These are phyloP conservation scores for Megaceryle torquata DNA, from an alignment of 2,113 vertebrate genomes.

Conservation along the genomic window DNA sequence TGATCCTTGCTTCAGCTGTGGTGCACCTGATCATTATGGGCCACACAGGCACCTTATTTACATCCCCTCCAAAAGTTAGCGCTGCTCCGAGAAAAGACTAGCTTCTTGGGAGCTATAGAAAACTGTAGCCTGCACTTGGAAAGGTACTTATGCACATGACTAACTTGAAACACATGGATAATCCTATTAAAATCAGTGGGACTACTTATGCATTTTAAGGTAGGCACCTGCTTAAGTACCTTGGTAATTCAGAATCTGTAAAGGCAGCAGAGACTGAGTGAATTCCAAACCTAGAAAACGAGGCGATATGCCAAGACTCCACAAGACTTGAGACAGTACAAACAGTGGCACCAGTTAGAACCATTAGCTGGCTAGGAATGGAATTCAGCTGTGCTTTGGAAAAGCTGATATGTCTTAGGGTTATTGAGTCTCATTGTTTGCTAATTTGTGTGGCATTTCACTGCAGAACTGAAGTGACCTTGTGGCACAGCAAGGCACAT, in stretches of 20 bases:
- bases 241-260: neutral
- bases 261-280: neutral
- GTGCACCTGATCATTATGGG: neutral
- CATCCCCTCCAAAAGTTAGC: neutral
- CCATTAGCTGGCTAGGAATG: conserved; percentile 30
- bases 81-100: neutral
- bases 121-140: neutral
- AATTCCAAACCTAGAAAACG: conserved; percentile 23
- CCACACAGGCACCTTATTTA: neutral
- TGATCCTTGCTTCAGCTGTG: neutral
- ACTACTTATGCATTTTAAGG: neutral
- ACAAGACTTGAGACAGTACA: neutral
- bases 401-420: neutral
- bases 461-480: neutral
- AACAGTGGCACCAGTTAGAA: conserved; percentile 26
- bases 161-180: neutral
- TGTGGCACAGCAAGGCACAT: neutral
- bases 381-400: conserved; percentile 39
- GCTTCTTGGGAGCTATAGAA: neutral
- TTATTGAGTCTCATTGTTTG: neutral
- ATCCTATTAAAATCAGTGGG: conserved; percentile 1
- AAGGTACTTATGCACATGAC: conserved; percentile 1
- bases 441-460: neutral
- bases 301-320: conserved; percentile 28
- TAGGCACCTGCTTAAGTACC: conserved; percentile 22